A percentile compares a stretch with the other conserved stretches of the same genome.
Conservation (phyloP, 1,140 invertebrate species). For the Venturia canescens region DNA sequence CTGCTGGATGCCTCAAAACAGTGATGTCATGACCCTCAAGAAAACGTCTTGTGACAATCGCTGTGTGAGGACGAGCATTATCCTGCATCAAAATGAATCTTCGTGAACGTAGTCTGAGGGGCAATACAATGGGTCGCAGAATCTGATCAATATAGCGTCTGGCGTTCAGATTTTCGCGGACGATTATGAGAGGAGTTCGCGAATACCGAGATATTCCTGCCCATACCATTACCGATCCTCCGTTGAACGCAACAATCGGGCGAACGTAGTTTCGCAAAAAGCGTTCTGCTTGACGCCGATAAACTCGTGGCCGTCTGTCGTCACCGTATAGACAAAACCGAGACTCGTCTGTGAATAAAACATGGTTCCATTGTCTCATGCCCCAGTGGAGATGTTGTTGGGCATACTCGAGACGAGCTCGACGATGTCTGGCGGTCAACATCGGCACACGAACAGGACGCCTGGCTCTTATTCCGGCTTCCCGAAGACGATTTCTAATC, state of each 20-base stretch:
- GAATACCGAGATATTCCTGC: not conserved
- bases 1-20: too few relatives aligned
- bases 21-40: too few relatives aligned
- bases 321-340: conserved; percentile 42
- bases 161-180: too few relatives aligned
- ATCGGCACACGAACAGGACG: conserved; percentile 38
- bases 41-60: too few relatives aligned
- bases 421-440: conserved; percentile 37
- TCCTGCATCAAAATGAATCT: too few relatives aligned
- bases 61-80: too few relatives aligned
- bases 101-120: too few relatives aligned
- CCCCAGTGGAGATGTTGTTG: conserved; percentile 42
- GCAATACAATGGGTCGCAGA: too few relatives aligned
- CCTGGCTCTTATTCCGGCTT: conserved; percentile 35
- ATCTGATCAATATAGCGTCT: too few relatives aligned
- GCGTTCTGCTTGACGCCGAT: conserved; percentile 57
- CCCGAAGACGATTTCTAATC: conserved; percentile 36
- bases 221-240: not conserved
- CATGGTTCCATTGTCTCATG: conserved; percentile 43
- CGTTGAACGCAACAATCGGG: not conserved
- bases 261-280: conserved; percentile 59
- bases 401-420: conserved; percentile 43
- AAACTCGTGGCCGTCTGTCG: conserved; percentile 53
- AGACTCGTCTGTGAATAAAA: conserved; percentile 51
- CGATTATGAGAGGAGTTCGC: too few relatives aligned